Conservation (phyloP, 2,888 invertebrate genomes). For the Saturnia pavonia region DNA sequence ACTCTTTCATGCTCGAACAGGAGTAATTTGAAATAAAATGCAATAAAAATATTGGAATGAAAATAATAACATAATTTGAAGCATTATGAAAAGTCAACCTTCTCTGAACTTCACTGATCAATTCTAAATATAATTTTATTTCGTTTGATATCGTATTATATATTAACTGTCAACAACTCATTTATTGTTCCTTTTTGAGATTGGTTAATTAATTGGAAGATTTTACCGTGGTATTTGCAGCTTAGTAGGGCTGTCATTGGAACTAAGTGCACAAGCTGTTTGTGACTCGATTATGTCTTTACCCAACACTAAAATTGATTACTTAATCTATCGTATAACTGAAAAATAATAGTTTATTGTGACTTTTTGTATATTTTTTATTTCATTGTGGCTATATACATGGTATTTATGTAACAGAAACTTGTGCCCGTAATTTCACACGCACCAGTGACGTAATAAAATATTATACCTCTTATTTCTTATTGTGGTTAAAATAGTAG, state of each 20-base stretch:
- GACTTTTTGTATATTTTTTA: background rate
- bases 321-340: conserved; percentile 9
- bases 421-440: background rate
- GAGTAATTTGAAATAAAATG: too few species aligned
- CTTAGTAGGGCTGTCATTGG: background rate
- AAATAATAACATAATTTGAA: too few species aligned
- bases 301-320: conserved; percentile 6
- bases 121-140: too few species aligned
- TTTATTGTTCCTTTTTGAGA: too few species aligned
- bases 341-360: conserved; percentile 13
- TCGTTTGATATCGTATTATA: too few species aligned
- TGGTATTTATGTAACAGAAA: background rate
- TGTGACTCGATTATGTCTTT: background rate
- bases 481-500: background rate
- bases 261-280: background rate
- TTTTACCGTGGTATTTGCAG: too few species aligned
- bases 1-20: too few species aligned
- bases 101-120: too few species aligned
- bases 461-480: background rate
- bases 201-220: too few species aligned
- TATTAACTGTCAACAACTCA: too few species aligned
- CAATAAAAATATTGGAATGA: too few species aligned
- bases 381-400: background rate
- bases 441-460: background rate
- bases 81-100: too few species aligned